Evolutionary conservation across 2,113 vertebrate genomes (phyloP).

Genomic region (Mohoua ochrocephala): DNA sequence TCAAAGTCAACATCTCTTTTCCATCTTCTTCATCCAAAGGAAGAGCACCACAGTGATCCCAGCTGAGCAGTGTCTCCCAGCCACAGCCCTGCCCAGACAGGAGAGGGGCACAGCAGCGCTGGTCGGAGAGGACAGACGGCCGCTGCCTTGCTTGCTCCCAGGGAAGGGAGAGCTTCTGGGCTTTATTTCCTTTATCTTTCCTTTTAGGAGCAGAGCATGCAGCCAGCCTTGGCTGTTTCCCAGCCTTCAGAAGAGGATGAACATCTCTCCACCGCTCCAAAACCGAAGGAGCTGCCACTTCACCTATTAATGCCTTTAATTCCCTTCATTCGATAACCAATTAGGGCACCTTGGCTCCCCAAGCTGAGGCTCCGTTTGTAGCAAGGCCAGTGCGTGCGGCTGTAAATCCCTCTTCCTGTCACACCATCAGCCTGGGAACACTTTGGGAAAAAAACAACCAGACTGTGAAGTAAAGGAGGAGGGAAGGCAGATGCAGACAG

Average conservation of each 20-base stretch:
- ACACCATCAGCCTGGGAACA: constrained; percentile 7
- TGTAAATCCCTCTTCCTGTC: constrained; percentile 46
- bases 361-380: neutral
- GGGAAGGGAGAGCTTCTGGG: neutral
- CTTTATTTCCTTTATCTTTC: neutral
- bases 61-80: neutral
- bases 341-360: constrained; percentile 44
- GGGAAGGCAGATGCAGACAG: neutral
- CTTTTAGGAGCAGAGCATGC: neutral
- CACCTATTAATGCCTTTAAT: constrained; percentile 47
- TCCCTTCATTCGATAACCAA: constrained; percentile 47
- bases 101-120: fast-evolving
- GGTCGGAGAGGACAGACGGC: fast-evolving
- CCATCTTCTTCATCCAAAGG: neutral
- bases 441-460: neutral
- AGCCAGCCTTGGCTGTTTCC: neutral
- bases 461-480: neutral
- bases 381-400: neutral
- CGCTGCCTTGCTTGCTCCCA: neutral
- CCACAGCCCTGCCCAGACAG: neutral
- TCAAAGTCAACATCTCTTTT: neutral
- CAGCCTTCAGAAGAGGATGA: neutral
- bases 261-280: neutral
- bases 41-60: fast-evolving
- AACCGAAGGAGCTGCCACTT: constrained; percentile 11